Conservation (phyloP, 2,888 invertebrate genomes). For the Lacanobia wlatinum region DNA sequence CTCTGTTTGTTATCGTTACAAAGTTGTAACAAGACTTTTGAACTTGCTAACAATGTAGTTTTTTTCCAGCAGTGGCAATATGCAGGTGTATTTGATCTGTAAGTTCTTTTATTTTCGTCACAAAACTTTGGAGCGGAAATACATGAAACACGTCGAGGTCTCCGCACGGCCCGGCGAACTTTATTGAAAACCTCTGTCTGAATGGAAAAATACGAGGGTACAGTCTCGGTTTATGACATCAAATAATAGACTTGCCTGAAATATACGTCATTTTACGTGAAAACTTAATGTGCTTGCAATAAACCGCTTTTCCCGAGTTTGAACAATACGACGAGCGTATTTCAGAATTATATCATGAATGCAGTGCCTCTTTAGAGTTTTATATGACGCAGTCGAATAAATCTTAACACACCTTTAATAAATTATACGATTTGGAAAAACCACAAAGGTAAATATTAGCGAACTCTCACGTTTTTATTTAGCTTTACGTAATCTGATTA, state of each 20-base stretch:
- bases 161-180: conserved; percentile 52
- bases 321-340: conserved; percentile 8
- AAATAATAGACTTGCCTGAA: conserved; percentile 54
- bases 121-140: conserved; percentile 45
- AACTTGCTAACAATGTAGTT: conserved; percentile 34
- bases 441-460: conserved; percentile 14
- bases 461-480: conserved; percentile 18
- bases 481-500: conserved; percentile 19
- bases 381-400: background rate
- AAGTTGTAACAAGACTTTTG: conserved; percentile 35
- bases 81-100: conserved; percentile 11
- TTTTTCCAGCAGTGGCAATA: conserved; percentile 2
- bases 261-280: conserved; percentile 41
- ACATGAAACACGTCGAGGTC: conserved; percentile 58
- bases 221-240: conserved; percentile 65
- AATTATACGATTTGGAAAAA: conserved; percentile 37
- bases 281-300: conserved; percentile 34
- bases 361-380: background rate
- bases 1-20: conserved; percentile 46
- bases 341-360: conserved; percentile 8
- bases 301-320: conserved; percentile 26
- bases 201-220: conserved; percentile 62
- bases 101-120: conserved; percentile 40
- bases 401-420: background rate
- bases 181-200: conserved; percentile 76